Percentiles rank a stretch among this genome's conserved stretches.
phyloP scores from a whole-genome alignment of 2,888 invertebrate genomes.

The Odontomyia ornata region DNA sequence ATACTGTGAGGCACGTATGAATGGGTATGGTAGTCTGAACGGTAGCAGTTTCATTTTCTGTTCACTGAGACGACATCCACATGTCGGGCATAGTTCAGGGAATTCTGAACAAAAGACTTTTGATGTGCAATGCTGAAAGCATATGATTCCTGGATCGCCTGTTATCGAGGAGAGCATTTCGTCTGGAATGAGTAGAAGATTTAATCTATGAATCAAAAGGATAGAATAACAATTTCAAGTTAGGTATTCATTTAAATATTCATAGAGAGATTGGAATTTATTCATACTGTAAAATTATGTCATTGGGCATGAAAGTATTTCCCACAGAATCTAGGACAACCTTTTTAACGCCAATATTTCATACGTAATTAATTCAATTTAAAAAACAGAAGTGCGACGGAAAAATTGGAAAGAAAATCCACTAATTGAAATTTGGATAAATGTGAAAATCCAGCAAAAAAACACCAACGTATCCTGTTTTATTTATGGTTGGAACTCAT shows the following conservation, averaged over 20 bases:
- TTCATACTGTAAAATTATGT: too few species aligned
- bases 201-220: neutral
- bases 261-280: slow-evolving; percentile 1
- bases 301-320: too few species aligned
- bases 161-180: slow-evolving; percentile 56
- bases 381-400: too few species aligned
- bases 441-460: too few species aligned
- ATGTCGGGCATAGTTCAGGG: slow-evolving; percentile 82
- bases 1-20: slow-evolving; percentile 81
- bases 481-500: neutral
- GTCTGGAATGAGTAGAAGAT: slow-evolving; percentile 21
- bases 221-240: too few species aligned
- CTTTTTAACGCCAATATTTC: too few species aligned
- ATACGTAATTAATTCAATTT: too few species aligned
- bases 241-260: too few species aligned
- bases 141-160: slow-evolving; percentile 82
- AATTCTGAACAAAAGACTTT: slow-evolving; percentile 84
- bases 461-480: neutral
- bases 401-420: too few species aligned
- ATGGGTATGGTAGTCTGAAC: slow-evolving; percentile 88
- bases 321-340: too few species aligned
- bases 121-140: slow-evolving; percentile 88
- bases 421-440: too few species aligned
- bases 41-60: slow-evolving; percentile 73
- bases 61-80: slow-evolving; percentile 70